Percentiles rank a stretch among this genome's conserved stretches.
Conservation (phyloP, 2,797 vertebrate species). For the Hippoglossus hippoglossus region DNA sequence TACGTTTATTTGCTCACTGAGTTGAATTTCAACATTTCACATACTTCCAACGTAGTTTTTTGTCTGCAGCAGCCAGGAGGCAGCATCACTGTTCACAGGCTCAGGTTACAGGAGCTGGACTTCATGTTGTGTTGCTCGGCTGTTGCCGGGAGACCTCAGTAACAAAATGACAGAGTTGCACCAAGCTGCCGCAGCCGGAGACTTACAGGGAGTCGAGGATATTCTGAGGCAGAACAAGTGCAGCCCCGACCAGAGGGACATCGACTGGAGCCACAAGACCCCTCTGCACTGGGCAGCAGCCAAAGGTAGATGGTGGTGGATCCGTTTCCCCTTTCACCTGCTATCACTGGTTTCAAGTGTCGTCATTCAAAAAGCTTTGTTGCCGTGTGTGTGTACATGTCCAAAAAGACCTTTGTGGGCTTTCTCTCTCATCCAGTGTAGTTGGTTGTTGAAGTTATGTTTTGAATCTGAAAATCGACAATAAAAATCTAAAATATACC, state of each 20-base stretch:
- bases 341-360: neutral
- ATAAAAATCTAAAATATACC: too few species aligned
- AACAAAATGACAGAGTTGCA: slow-evolving; percentile 89
- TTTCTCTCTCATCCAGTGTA: too few species aligned
- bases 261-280: slow-evolving; percentile 89
- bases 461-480: too few species aligned
- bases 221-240: slow-evolving; percentile 84
- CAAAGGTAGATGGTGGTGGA: slow-evolving; percentile 76
- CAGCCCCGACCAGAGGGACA: slow-evolving; percentile 89
- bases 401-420: too few species aligned
- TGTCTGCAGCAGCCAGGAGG: slow-evolving; percentile 36
- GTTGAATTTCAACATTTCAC: too few species aligned
- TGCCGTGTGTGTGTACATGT: too few species aligned
- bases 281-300: slow-evolving; percentile 93
- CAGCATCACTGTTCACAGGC: slow-evolving; percentile 6
- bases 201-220: slow-evolving; percentile 79
- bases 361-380: neutral
- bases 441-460: too few species aligned
- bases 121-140: slow-evolving; percentile 16
- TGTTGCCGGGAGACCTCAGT: slow-evolving; percentile 55
- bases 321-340: neutral
- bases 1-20: too few species aligned
- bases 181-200: slow-evolving; percentile 87
- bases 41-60: neutral
- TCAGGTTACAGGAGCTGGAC: neutral